Evolutionary conservation across 2,113 vertebrate species (phyloP).

Genomic region (Pelmatolapia mariae): DNA sequence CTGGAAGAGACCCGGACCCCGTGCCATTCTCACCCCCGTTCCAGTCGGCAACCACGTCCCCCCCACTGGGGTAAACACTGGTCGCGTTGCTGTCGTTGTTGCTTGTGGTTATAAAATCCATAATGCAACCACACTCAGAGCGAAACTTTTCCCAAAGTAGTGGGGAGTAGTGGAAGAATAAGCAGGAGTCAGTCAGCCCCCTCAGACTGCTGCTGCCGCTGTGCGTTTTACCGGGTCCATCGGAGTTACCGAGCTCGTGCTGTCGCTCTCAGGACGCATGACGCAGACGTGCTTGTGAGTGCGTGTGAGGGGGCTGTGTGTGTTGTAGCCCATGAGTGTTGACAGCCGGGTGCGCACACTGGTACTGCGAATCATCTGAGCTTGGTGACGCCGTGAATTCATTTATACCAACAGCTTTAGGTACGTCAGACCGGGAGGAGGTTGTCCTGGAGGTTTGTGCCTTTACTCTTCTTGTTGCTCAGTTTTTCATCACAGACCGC

Average conservation of each 20-base stretch:
- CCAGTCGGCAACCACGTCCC: conserved; percentile 51
- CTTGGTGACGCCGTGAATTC: conserved; percentile 66
- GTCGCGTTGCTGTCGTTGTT: conserved; percentile 78
- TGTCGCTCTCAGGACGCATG: conserved; percentile 69
- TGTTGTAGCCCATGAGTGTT: conserved; percentile 27
- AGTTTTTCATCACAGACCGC: conserved; percentile 42
- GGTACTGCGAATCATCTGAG: conserved; percentile 66
- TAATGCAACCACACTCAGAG: conserved; percentile 23
- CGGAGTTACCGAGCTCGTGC: conserved; percentile 50
- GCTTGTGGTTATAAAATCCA: conserved; percentile 62
- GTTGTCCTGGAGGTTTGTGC: conserved; percentile 58
- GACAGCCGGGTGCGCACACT: conserved; percentile 56
- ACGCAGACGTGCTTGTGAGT: conserved; percentile 52
- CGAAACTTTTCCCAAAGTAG: conserved; percentile 45
- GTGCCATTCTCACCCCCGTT: conserved; percentile 59
- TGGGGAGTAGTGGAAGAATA: background rate
- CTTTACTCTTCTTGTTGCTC: conserved; percentile 41
- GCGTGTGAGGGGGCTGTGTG: background rate
- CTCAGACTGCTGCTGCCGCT: conserved; percentile 34
- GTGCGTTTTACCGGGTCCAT: conserved; percentile 57
- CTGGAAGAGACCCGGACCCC: conserved; percentile 47
- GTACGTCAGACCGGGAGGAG: conserved; percentile 72
- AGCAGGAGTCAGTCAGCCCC: conserved; percentile 50
- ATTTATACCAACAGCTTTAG: conserved; percentile 70
- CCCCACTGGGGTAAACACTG: conserved; percentile 64